These are phyloP conservation scores for Oligia fasciuncula DNA, from an alignment of 2,888 invertebrate genomes.

Conservation along the genomic window DNA sequence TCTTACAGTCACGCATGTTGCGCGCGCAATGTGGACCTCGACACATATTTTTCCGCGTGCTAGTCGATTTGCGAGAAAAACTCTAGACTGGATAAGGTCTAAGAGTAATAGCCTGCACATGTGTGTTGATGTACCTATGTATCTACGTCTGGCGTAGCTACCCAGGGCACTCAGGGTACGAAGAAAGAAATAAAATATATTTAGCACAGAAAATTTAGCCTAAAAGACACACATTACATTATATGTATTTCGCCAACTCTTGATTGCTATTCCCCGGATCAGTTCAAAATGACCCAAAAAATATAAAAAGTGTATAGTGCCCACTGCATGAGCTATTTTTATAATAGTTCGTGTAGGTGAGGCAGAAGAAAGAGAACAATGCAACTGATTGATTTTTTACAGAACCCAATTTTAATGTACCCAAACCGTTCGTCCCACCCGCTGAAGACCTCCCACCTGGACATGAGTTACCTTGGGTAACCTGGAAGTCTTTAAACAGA, in stretches of 20 bases:
- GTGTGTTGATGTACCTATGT: not conserved
- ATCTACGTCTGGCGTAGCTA: not conserved
- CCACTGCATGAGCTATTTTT: not conserved
- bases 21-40: slow-evolving; percentile 12
- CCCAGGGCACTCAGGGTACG: not conserved
- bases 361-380: not conserved
- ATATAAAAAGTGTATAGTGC: too few species aligned
- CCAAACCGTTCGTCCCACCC: too few species aligned
- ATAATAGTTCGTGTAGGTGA: not conserved
- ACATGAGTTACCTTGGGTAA: too few species aligned
- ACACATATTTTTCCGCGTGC: slow-evolving; percentile 15
- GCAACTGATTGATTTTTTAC: not conserved
- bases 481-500: too few species aligned
- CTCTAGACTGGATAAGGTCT: not conserved
- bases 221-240: too few species aligned
- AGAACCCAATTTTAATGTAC: not conserved
- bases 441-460: too few species aligned
- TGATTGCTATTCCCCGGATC: too few species aligned
- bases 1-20: slow-evolving; percentile 30
- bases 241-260: too few species aligned
- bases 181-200: too few species aligned
- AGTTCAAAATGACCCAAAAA: too few species aligned
- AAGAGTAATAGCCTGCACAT: not conserved
- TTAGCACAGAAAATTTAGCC: too few species aligned
- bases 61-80: not conserved